A percentile compares a stretch with the other conserved stretches of the same genome.
phyloP scores from a whole-genome alignment of 2,113 vertebrate genomes.

The Coregonus clupeaformis region DNA sequence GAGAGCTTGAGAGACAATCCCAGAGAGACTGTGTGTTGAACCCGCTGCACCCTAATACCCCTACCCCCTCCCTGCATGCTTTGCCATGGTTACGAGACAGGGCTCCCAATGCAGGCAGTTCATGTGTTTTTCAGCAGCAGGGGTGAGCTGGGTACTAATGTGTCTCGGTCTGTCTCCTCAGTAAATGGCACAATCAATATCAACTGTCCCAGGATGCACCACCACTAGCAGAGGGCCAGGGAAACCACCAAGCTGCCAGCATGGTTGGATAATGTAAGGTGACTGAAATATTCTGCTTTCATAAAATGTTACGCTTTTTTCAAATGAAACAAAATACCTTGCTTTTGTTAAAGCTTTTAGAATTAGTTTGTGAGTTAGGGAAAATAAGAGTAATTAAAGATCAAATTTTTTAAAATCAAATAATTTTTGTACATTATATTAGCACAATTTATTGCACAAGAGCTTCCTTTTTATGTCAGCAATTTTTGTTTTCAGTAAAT shows the following conservation, averaged over 20 bases:
- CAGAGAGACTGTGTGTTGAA: slow-evolving; percentile 62
- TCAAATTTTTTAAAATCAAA: too few relatives aligned
- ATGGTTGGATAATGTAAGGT: slow-evolving; percentile 27
- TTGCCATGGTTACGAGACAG: slow-evolving; percentile 77
- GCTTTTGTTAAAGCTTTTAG: too few relatives aligned
- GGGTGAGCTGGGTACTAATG: slow-evolving; percentile 75
- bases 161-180: slow-evolving; percentile 67
- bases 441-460: too few relatives aligned
- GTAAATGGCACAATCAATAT: slow-evolving; percentile 65
- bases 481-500: not conserved
- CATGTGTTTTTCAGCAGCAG: slow-evolving; percentile 73
- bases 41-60: slow-evolving; percentile 59
- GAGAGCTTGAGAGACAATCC: slow-evolving; percentile 58
- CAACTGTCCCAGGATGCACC: slow-evolving; percentile 68
- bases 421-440: too few relatives aligned
- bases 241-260: slow-evolving; percentile 37
- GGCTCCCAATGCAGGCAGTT: slow-evolving; percentile 69
- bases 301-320: not conserved
- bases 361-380: too few relatives aligned
- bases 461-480: too few relatives aligned
- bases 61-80: slow-evolving; percentile 50
- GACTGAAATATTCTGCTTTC: too few relatives aligned
- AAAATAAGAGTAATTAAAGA: too few relatives aligned
- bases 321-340: too few relatives aligned
- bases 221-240: slow-evolving; percentile 53